Conservation (phyloP, 2,888 invertebrate genomes). For the Clepsis dumicolana region DNA sequence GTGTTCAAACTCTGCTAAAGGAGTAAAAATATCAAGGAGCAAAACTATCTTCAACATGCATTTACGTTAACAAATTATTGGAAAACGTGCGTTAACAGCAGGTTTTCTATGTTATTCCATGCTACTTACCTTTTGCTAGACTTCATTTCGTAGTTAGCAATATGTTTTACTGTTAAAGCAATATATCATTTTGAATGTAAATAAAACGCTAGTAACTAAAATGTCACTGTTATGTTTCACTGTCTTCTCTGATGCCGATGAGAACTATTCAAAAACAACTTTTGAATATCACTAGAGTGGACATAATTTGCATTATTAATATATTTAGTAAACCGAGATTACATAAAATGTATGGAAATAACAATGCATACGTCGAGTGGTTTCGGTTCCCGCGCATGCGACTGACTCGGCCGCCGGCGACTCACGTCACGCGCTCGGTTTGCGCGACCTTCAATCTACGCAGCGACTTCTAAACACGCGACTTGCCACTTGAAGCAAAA, state of each 20-base stretch:
- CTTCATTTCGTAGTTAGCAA: slow-evolving; percentile 12
- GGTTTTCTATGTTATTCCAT: not conserved
- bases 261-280: not conserved
- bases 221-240: slow-evolving; percentile 5
- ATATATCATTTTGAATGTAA: slow-evolving; percentile 23
- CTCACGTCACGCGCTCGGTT: slow-evolving; percentile 28
- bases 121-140: slow-evolving; percentile 15
- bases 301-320: not conserved
- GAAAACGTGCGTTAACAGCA: not conserved
- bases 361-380: slow-evolving; percentile 57
- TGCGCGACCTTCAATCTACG: slow-evolving; percentile 42
- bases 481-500: not conserved
- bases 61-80: not conserved
- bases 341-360: slow-evolving; percentile 27
- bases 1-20: not conserved
- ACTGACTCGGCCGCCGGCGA: slow-evolving; percentile 56
- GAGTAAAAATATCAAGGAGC: not conserved
- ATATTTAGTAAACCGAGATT: not conserved
- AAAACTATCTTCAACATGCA: not conserved
- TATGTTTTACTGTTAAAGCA: slow-evolving; percentile 17
- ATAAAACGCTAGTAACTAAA: slow-evolving; percentile 7
- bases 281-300: not conserved
- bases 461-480: slow-evolving; percentile 20
- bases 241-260: not conserved
- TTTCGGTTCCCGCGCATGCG: slow-evolving; percentile 62